A percentile compares a stretch with the other conserved stretches of the same genome.
phyloP scores from a whole-genome alignment of 2,888 invertebrate species.

The Latrodectus hesperus region DNA sequence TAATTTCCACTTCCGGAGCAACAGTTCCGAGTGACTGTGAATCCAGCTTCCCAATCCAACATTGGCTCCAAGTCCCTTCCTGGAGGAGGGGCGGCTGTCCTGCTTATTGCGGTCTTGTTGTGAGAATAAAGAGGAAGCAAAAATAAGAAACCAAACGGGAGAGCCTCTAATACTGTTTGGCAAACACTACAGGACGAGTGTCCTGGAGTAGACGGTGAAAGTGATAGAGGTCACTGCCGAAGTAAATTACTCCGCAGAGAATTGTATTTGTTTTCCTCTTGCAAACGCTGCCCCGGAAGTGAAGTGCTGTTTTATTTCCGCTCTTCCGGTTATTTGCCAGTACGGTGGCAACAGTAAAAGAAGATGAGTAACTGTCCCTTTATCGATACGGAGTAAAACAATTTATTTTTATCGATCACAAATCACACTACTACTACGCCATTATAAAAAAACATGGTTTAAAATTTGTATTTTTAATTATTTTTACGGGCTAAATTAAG shows the following conservation, averaged over 20 bases:
- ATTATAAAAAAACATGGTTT: no score
- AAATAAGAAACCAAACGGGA: neutral
- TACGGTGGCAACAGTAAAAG: no score
- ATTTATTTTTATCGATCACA: no score
- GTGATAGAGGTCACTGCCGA: slow-evolving; percentile 12
- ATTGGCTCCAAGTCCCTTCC: neutral
- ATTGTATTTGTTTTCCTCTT: slow-evolving; percentile 60
- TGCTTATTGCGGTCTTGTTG: slow-evolving; percentile 49
- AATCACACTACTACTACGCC: no score
- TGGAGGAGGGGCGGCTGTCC: neutral
- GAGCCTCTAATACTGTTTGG: slow-evolving; percentile 30
- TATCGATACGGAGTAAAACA: no score
- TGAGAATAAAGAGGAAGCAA: slow-evolving; percentile 6
- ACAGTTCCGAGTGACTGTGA: neutral
- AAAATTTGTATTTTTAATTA: no score
- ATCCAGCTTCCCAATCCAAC: neutral
- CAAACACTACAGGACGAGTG: slow-evolving; percentile 56
- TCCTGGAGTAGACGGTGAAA: slow-evolving; percentile 14
- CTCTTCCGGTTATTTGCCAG: neutral
- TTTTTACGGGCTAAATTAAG: no score
- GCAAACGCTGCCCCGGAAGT: slow-evolving; percentile 5
- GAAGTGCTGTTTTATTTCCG: slow-evolving; percentile 18
- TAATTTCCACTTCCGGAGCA: neutral
- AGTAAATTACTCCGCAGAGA: slow-evolving; percentile 45
- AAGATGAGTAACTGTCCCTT: no score